Evolutionary conservation across 1,140 invertebrate species (phyloP), one percentile per base, ranked within the genome.

Genomic region (Potamilus streckersoni): DNA sequence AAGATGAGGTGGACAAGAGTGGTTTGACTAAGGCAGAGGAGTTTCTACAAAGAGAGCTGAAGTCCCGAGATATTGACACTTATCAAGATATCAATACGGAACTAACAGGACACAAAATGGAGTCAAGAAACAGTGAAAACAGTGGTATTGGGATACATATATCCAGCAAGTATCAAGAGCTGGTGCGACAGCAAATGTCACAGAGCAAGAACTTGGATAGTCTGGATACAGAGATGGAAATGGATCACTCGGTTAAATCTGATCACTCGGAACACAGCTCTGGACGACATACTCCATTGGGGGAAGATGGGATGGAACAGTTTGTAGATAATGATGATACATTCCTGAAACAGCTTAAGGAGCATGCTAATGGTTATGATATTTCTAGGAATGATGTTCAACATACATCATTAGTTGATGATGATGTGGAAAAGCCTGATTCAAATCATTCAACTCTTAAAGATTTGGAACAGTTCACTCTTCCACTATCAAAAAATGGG

Each of bases 201-300:
- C 58, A 62, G 20, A 77, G 56, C 62, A 62, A 64, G n/a, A 49
- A 38, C 56, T 17, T 76, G 19, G 59, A 62, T 64, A 57, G 64
- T 14, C 56, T 57, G 49, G 74, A 76, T 19, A 49, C 55, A 17
- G 73, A 74, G 13, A 57, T 27, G 57, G 73, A 67, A 27, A 17
- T n/a, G 17, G 17, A 56, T 70, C 23, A 49, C 19, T 55, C 55
- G 19, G 17, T 49, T n/a, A 71, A 72, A 49, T 57, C 62, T 5
- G 75, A 76, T 49, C 56, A 23, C 20, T 20, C 38, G 14, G 75
- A 77, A 57, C 49, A 72, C 15, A 66, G 57, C 55, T 63, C 73
- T 57, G 79, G 76, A 49, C 67, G 84, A 8, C 73, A 79, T 20
- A 85, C 80, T 16, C 84, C 84, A 20, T 75, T 85, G 19, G 84